These are phyloP conservation scores for Pseudorectes ferrugineus DNA, from an alignment of 2,113 vertebrate species.

Conservation along the genomic window DNA sequence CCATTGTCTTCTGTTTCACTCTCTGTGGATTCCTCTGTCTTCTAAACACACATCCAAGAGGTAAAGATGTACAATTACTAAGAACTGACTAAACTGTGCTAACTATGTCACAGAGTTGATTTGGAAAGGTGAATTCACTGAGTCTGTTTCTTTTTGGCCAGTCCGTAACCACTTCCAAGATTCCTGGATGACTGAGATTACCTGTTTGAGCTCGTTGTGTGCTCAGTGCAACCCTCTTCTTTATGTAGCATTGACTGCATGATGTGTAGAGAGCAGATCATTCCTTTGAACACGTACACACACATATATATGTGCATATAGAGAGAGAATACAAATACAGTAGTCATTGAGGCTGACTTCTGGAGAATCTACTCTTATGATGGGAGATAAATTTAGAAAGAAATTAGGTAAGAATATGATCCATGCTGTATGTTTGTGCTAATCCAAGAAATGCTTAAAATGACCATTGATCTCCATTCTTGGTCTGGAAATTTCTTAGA, in stretches of 20 bases:
- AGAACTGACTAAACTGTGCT: neutral
- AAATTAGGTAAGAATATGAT: neutral
- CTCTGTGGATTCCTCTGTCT: neutral
- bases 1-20: neutral
- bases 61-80: neutral
- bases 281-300: neutral
- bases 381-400: neutral
- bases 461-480: neutral
- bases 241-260: neutral
- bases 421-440: neutral
- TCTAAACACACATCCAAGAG: neutral
- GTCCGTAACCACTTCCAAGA: neutral
- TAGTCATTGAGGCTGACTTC: neutral
- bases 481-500: neutral
- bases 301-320: neutral
- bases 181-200: neutral
- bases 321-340: neutral
- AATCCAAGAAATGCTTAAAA: neutral
- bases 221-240: neutral
- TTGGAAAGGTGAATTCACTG: neutral
- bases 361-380: neutral
- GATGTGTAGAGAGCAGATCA: neutral
- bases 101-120: neutral
- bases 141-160: neutral
- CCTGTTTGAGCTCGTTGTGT: neutral